phyloP scores from a whole-genome alignment of 2,113 vertebrate species.

The Myanophis thanlyinensis region DNA sequence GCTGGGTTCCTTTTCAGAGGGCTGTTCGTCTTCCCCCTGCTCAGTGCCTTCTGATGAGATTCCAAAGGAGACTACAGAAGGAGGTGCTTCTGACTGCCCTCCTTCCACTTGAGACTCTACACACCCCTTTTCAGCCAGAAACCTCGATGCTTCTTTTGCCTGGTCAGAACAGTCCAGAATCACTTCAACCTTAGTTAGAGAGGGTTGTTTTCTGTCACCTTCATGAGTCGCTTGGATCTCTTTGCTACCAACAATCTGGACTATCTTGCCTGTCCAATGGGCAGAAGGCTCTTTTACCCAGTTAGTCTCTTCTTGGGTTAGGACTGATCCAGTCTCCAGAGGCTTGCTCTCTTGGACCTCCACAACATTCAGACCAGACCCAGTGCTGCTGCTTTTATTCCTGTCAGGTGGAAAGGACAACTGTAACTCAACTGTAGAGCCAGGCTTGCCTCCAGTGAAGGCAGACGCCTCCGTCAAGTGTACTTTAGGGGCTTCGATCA shows the following conservation, averaged over 20 bases:
- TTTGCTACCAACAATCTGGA: conserved; percentile 64
- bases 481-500: conserved; percentile 45
- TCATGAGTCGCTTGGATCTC: conserved; percentile 69
- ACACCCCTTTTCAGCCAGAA: conserved; percentile 73
- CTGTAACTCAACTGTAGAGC: conserved; percentile 82
- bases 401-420: conserved; percentile 77
- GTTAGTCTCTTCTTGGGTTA: conserved; percentile 4
- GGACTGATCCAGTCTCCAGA: conserved; percentile 47
- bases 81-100: conserved; percentile 81
- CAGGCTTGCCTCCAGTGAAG: conserved; percentile 54
- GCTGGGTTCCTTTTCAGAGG: conserved; percentile 77
- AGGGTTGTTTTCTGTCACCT: conserved; percentile 48
- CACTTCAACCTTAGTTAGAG: conserved; percentile 79
- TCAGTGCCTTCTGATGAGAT: conserved; percentile 80
- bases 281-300: conserved; percentile 50
- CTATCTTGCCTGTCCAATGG: conserved; percentile 65
- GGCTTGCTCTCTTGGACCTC: conserved; percentile 61
- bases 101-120: conserved; percentile 84
- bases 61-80: conserved; percentile 84
- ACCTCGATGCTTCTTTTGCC: conserved; percentile 72
- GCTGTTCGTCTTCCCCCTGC: conserved; percentile 78
- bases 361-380: conserved; percentile 66
- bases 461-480: conserved; percentile 38
- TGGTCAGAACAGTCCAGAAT: conserved; percentile 74
- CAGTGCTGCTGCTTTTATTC: conserved; percentile 43